A percentile compares a stretch with the other conserved stretches of the same genome.
phyloP scores from a whole-genome alignment of 2,888 invertebrate genomes.

The Prosopocoilus inquinatus region DNA sequence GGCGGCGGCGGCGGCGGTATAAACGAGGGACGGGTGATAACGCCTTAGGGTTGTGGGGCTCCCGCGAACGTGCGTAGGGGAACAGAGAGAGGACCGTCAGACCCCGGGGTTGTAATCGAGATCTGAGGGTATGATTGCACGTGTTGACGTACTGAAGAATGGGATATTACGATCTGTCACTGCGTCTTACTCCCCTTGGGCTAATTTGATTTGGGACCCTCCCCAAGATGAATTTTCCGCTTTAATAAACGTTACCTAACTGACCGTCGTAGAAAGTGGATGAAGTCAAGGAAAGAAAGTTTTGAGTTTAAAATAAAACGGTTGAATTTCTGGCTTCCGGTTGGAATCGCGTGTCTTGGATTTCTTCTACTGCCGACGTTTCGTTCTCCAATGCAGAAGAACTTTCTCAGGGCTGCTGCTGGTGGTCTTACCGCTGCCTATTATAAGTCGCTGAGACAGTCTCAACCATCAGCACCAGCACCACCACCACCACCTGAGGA shows the following conservation, averaged over 20 bases:
- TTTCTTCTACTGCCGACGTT: too few relatives aligned
- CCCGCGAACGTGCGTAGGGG: not conserved
- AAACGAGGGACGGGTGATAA: slow-evolving; percentile 2
- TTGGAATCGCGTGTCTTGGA: too few relatives aligned
- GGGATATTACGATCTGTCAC: slow-evolving; percentile 2
- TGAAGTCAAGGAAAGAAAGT: too few relatives aligned
- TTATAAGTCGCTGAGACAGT: too few relatives aligned
- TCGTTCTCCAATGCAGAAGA: too few relatives aligned
- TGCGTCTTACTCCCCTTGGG: not conserved
- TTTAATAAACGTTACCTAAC: not conserved
- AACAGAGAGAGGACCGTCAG: slow-evolving; percentile 18
- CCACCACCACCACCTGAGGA: too few relatives aligned
- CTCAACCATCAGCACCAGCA: too few relatives aligned
- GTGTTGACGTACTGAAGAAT: slow-evolving; percentile 31
- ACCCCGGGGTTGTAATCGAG: slow-evolving; percentile 45
- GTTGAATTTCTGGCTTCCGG: too few relatives aligned
- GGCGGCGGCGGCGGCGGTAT: not conserved
- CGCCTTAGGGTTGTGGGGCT: not conserved
- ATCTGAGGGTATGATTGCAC: slow-evolving; percentile 43
- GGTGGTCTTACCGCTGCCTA: too few relatives aligned
- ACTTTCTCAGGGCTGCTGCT: too few relatives aligned
- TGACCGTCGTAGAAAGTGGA: not conserved
- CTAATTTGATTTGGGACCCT: slow-evolving; percentile 5
- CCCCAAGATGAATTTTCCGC: not conserved
- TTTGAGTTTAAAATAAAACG: too few relatives aligned